Evolutionary conservation across 2,113 vertebrate species (phyloP).

Genomic region (Hippocampus comes): DNA sequence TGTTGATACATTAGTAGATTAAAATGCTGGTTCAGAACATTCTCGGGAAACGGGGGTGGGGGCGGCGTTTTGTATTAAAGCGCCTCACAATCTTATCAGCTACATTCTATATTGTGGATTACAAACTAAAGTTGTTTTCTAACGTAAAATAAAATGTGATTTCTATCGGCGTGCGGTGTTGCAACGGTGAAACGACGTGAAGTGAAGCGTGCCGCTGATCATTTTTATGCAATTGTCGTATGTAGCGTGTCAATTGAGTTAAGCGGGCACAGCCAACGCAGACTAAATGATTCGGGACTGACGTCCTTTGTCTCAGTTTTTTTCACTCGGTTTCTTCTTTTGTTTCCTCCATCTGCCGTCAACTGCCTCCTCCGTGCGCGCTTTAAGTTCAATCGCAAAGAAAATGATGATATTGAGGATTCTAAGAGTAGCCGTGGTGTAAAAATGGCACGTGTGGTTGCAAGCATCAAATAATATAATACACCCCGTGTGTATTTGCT

Average conservation of each 20-base stretch:
- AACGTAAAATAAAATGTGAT: background rate
- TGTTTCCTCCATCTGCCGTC: slow-evolving; percentile 71
- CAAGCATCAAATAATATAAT: background rate
- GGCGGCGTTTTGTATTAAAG: background rate
- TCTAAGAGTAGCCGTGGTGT: background rate
- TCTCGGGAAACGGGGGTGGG: too few relatives aligned
- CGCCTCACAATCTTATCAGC: background rate
- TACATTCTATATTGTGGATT: background rate
- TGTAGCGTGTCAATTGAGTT: background rate
- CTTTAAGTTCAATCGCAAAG: slow-evolving; percentile 35
- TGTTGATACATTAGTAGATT: background rate
- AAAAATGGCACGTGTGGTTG: background rate
- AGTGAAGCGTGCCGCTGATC: background rate
- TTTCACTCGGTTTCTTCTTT: slow-evolving; percentile 71
- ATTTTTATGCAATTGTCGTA: background rate
- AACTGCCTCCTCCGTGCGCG: slow-evolving; percentile 45
- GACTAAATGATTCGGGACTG: slow-evolving; percentile 45
- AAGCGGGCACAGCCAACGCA: slow-evolving; percentile 25
- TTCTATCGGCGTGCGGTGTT: background rate
- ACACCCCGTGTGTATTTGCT: background rate
- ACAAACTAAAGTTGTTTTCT: background rate
- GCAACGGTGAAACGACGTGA: background rate
- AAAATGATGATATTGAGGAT: background rate
- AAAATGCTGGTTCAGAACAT: background rate
- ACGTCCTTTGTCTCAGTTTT: slow-evolving; percentile 66